phyloP scores from a whole-genome alignment of 2,888 invertebrate genomes.

The Tachina grossa region DNA sequence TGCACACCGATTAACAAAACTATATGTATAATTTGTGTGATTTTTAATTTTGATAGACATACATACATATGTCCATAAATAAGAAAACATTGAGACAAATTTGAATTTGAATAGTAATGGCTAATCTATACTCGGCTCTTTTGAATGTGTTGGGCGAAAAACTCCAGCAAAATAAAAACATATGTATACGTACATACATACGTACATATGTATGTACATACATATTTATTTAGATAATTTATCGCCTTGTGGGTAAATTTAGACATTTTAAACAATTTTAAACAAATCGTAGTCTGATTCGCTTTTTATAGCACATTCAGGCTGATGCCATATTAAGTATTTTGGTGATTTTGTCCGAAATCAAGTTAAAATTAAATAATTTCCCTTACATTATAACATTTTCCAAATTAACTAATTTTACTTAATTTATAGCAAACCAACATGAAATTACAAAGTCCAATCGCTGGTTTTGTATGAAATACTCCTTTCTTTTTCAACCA shows the following conservation, averaged over 20 bases:
- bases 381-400: no score
- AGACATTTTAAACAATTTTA: conserved; percentile 55
- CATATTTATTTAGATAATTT: conserved; percentile 18
- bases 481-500: no score
- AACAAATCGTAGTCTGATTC: conserved; percentile 59
- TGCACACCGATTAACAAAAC: background rate
- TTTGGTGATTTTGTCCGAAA: no score
- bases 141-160: conserved; percentile 9
- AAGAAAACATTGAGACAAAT: conserved; percentile 57
- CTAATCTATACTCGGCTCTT: conserved; percentile 25
- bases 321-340: no score
- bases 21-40: background rate
- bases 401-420: no score
- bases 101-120: conserved; percentile 59
- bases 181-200: background rate
- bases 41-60: conserved; percentile 16
- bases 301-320: background rate
- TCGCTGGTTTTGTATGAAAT: no score
- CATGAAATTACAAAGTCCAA: no score
- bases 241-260: conserved; percentile 52
- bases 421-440: no score
- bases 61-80: conserved; percentile 46
- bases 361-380: no score
- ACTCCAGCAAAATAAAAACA: conserved; percentile 32
- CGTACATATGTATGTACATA: no score